phyloP scores from a whole-genome alignment of 2,113 vertebrate genomes.

The Myotis yumanensis region DNA sequence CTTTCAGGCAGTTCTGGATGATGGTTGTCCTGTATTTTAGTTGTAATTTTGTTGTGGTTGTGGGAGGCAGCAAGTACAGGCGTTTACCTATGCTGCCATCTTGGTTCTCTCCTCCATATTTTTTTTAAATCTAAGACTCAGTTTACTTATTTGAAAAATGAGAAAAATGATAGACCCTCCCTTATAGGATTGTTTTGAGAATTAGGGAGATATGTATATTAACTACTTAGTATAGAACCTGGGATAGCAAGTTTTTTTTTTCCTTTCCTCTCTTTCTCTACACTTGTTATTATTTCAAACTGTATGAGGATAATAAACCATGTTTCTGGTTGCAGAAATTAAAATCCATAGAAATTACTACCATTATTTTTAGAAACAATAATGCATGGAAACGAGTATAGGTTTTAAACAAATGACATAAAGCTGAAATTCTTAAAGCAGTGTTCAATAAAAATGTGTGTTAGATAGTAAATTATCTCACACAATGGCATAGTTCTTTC shows the following conservation, averaged over 20 bases:
- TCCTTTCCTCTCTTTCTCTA: neutral
- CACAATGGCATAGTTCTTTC: neutral
- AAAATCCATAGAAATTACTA: neutral
- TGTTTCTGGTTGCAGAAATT: neutral
- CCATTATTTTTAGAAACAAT: neutral
- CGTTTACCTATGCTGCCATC: too few relatives aligned
- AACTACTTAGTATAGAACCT: neutral
- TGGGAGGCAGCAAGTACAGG: too few relatives aligned
- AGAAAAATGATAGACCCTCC: neutral
- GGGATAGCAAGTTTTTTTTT: neutral
- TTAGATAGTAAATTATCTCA: neutral
- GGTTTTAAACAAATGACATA: neutral
- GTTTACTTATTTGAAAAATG: slow-evolving; percentile 3
- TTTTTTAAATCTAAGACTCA: neutral
- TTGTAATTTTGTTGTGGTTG: too few relatives aligned
- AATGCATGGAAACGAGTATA: neutral
- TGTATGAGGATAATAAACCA: neutral
- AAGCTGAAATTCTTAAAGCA: neutral
- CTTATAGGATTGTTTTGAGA: neutral
- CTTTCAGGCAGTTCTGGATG: too few relatives aligned
- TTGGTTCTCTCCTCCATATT: too few relatives aligned
- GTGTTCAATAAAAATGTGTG: neutral
- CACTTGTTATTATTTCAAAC: neutral
- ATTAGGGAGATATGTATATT: neutral
- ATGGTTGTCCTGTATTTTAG: too few relatives aligned